phyloP scores from a whole-genome alignment of 2,113 vertebrate species.

The Macaca nemestrina region DNA sequence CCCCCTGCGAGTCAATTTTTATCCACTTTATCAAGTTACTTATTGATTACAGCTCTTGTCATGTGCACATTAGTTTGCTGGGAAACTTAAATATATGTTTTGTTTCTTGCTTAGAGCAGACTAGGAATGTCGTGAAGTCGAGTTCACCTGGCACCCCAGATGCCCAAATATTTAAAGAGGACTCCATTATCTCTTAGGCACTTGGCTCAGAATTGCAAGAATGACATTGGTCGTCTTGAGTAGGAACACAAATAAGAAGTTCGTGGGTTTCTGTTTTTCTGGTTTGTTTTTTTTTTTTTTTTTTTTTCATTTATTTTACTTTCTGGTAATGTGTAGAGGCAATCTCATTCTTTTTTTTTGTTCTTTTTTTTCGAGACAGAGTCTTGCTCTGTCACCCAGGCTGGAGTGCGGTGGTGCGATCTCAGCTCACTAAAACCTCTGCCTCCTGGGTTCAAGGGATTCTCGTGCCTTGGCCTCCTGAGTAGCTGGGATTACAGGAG shows the following conservation, averaged over 20 bases:
- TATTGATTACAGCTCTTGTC: slow-evolving; percentile 51
- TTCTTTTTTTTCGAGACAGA: too few relatives aligned
- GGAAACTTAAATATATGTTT: slow-evolving; percentile 31
- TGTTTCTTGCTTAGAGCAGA: slow-evolving; percentile 39
- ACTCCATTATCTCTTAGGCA: background rate
- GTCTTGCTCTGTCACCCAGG: too few relatives aligned
- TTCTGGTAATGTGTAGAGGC: background rate
- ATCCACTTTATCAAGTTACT: slow-evolving; percentile 72
- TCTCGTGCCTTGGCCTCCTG: too few relatives aligned
- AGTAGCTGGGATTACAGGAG: too few relatives aligned
- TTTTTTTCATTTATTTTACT: background rate
- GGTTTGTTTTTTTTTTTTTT: too few relatives aligned
- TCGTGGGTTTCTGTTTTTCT: too few relatives aligned
- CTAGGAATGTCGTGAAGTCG: background rate
- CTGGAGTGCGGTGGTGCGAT: too few relatives aligned
- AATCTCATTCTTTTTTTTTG: background rate
- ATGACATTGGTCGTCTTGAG: background rate
- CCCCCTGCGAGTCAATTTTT: slow-evolving; percentile 60
- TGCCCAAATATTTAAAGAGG: background rate
- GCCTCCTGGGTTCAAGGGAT: too few relatives aligned
- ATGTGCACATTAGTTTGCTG: slow-evolving; percentile 55
- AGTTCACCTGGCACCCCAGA: background rate
- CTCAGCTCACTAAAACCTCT: too few relatives aligned
- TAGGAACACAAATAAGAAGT: background rate
- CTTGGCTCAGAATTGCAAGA: slow-evolving; percentile 8